phyloP scores from a whole-genome alignment of 37 sponge, comb jelly and placozoan genomes.

The Petrosia ficiformis region DNA sequence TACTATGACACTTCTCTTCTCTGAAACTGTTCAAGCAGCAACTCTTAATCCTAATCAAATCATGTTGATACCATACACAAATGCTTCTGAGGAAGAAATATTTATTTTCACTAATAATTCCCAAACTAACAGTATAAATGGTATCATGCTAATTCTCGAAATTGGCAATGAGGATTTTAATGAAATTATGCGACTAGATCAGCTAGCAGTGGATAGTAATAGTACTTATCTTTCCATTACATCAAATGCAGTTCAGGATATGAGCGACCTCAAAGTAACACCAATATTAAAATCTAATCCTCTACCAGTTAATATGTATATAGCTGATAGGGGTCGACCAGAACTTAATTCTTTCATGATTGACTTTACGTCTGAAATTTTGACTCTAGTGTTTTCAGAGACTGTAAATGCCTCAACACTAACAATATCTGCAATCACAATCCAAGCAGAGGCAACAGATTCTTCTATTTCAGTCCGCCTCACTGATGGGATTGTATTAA shows the following conservation, averaged over 20 bases:
- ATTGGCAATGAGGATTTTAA: constrained; percentile 65
- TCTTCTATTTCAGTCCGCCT: constrained; percentile 23
- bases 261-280: constrained; percentile 45
- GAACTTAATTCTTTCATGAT: constrained; percentile 52
- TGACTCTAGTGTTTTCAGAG: constrained; percentile 77
- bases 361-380: constrained; percentile 45
- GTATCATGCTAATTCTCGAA: constrained; percentile 32
- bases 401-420: constrained; percentile 73
- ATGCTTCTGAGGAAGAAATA: constrained; percentile 8
- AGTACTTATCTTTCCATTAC: constrained; percentile 57
- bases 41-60: constrained; percentile 54
- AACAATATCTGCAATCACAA: constrained; percentile 22
- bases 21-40: constrained; percentile 75
- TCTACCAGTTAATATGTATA: constrained; percentile 28
- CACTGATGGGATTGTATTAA: constrained; percentile 11
- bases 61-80: constrained; percentile 47
- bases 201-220: constrained; percentile 36
- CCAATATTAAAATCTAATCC: constrained; percentile 26
- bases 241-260: constrained; percentile 51
- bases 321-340: constrained; percentile 59
- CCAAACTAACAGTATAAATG: constrained; percentile 51
- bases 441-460: constrained; percentile 20
- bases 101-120: constrained; percentile 30
- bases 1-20: constrained; percentile 57
- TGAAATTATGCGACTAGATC: constrained; percentile 52